Evolutionary conservation across 2,797 vertebrate species (phyloP).

Genomic region (Spea hammondii): DNA sequence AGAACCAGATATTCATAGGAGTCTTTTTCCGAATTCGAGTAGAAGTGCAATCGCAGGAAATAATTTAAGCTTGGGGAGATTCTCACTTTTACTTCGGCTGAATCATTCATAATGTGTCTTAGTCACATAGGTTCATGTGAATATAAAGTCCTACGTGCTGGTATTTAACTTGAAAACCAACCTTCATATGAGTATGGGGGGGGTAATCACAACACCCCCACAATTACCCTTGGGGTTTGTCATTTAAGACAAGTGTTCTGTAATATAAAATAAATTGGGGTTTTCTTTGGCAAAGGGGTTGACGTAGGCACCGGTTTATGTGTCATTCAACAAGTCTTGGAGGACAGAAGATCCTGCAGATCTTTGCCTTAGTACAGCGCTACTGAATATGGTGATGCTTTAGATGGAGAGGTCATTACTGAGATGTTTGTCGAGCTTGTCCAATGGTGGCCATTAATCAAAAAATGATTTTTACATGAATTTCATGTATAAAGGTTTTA

Average conservation of each 20-base stretch:
- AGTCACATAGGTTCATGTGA: slow-evolving; percentile 23
- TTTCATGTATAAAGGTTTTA: not conserved
- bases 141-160: not conserved
- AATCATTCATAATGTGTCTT: slow-evolving; percentile 19
- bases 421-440: too few relatives aligned
- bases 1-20: slow-evolving; percentile 17
- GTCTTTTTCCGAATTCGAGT: slow-evolving; percentile 5
- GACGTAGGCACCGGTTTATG: not conserved
- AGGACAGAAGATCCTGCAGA: not conserved
- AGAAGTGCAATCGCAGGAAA: slow-evolving; percentile 37
- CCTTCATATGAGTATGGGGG: too few relatives aligned
- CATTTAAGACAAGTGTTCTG: not conserved
- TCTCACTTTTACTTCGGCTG: slow-evolving; percentile 28
- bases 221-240: not conserved
- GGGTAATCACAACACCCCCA: not conserved
- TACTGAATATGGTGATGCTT: too few relatives aligned
- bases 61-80: slow-evolving; percentile 14
- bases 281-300: not conserved
- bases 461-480: not conserved
- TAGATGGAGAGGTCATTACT: too few relatives aligned
- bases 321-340: slow-evolving; percentile 32
- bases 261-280: not conserved
- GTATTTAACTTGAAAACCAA: slow-evolving; percentile 8
- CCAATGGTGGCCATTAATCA: too few relatives aligned
- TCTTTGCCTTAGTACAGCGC: too few relatives aligned